These are phyloP conservation scores for Anneissia japonica DNA, from an alignment of 35 echinoderm and acorn worm genomes.

Conservation along the genomic window DNA sequence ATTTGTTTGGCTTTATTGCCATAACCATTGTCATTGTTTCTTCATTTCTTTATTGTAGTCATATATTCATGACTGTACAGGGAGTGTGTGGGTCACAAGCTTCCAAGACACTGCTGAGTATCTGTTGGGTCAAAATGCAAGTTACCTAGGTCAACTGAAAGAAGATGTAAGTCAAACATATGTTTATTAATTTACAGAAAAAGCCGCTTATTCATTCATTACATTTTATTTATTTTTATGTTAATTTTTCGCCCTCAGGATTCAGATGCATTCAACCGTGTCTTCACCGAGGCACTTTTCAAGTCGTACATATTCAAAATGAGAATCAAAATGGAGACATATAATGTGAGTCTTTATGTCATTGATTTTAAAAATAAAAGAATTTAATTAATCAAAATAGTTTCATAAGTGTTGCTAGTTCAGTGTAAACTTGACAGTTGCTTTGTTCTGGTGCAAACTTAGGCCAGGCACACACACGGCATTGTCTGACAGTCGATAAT, in stretches of 20 bases:
- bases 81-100: constrained; percentile 72
- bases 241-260: constrained; percentile 30
- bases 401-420: too few relatives aligned
- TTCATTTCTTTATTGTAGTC: constrained; percentile 34
- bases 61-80: constrained; percentile 63
- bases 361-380: too few relatives aligned
- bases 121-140: constrained; percentile 60
- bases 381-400: too few relatives aligned
- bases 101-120: constrained; percentile 87
- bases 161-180: constrained; percentile 26
- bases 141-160: constrained; percentile 49
- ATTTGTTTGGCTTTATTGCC: too few relatives aligned
- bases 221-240: constrained; percentile 6
- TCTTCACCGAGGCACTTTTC: constrained; percentile 80
- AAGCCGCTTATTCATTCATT: not conserved
- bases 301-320: constrained; percentile 74
- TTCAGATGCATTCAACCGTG: constrained; percentile 50
- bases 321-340: constrained; percentile 96
- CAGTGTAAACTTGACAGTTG: too few relatives aligned
- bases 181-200: not conserved
- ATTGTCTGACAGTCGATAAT: too few relatives aligned
- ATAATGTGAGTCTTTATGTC: constrained; percentile 98
- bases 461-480: too few relatives aligned
- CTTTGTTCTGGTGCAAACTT: too few relatives aligned
- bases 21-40: too few relatives aligned